Evolutionary conservation across 2,888 invertebrate species (phyloP).

Genomic region (Pyrgus malvae): DNA sequence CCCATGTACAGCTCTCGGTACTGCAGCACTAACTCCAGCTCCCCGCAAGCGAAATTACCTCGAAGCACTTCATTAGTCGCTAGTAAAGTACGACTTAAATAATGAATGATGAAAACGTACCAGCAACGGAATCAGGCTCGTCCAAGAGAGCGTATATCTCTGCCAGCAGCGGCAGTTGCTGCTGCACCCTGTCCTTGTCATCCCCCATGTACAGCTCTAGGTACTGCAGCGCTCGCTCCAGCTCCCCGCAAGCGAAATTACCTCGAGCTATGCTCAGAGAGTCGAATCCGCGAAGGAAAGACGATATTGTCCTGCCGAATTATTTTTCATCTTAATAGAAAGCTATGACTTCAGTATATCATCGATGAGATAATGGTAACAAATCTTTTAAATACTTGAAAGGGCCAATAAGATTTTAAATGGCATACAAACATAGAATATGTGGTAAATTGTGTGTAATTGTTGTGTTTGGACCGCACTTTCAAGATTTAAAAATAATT

Average conservation of each 20-base stretch:
- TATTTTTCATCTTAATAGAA: conserved; percentile 8
- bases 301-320: conserved; percentile 56
- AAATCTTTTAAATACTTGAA: too few relatives aligned
- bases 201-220: conserved; percentile 87
- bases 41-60: conserved; percentile 88
- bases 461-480: too few relatives aligned
- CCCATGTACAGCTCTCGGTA: conserved; percentile 88
- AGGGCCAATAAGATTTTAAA: too few relatives aligned
- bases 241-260: conserved; percentile 88
- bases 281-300: conserved; percentile 79
- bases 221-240: conserved; percentile 88
- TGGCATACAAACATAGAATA: too few relatives aligned
- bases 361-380: too few relatives aligned
- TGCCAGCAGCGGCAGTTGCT: conserved; percentile 84
- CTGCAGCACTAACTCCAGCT: conserved; percentile 88
- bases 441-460: too few relatives aligned
- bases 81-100: too few relatives aligned
- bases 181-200: conserved; percentile 75
- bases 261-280: conserved; percentile 86
- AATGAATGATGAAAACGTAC: conserved; percentile 54
- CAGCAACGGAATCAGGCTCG: conserved; percentile 95
- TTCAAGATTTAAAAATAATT: too few relatives aligned
- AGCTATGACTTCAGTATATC: too few relatives aligned
- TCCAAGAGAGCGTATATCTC: conserved; percentile 94
- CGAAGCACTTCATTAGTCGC: too few relatives aligned